Evolutionary conservation across 2,888 invertebrate genomes (phyloP), one percentile per base, ranked within the genome.

Genomic region (Yponomeuta malinellus): DNA sequence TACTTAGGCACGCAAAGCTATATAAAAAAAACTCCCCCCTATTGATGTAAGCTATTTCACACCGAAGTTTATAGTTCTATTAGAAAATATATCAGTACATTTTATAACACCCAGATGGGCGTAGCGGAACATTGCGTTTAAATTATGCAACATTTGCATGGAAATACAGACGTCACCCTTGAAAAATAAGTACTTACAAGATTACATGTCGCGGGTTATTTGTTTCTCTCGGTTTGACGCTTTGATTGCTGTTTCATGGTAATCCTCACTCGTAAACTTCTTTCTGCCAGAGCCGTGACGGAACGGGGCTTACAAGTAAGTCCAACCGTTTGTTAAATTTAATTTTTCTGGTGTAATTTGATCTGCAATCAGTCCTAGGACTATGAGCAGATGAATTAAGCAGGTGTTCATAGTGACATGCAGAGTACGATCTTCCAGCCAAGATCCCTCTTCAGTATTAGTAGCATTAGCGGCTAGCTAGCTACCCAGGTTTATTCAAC

Each of bases 131-230:
- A 79, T 82, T 81, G 79, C 80, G 79, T 85, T 83, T 89, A 91
- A 91, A 90, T 89, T 90, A 90, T 90, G 86, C 90, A 90, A 86
- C 90, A 91, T 91, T 92, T 90, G 84, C 87, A 92, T 92, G 91
- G 89, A 86, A 91, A 92, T 90, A 84, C 77, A 80, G 78, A 76
- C 78, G 85, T 81, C 85, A 87, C 79, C 76, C 80, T 76, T 74
- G 78, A 77, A 78, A 80, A 79, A 85, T 85, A 78, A 43, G 43
- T 43, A 43, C 43, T 43, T 83, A 88, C 88, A 88, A 88, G 90
- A 89, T 87, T 86, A 59, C 52, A 89, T 87, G 90, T 87, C 82
- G 76, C 76, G 74, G 76, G 83, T 84, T 88, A 87, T 88, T 87
- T 86, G 85, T 86, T 65, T 84, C 84, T 81, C 81, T 83, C 78